These are phyloP conservation scores for Spilarctia lutea DNA, from an alignment of 2,888 invertebrate species.

Conservation along the genomic window DNA sequence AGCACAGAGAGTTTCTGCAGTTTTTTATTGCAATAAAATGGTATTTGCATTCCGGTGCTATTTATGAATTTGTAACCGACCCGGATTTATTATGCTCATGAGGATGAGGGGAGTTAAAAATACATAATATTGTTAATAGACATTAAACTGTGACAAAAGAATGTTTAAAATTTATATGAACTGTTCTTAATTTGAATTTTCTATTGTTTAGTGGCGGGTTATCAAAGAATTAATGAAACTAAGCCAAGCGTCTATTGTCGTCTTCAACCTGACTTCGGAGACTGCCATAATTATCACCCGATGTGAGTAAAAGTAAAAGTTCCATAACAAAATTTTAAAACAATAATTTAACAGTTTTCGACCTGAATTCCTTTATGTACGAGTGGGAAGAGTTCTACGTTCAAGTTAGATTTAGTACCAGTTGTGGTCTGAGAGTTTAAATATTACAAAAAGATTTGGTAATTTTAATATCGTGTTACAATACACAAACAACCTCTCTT, in stretches of 20 bases:
- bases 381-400: not conserved
- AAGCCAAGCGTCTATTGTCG: conserved; percentile 54
- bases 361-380: not conserved
- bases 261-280: conserved; percentile 69
- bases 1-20: too few species aligned
- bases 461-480: too few species aligned
- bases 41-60: too few species aligned
- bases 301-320: conserved; percentile 40
- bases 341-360: not conserved
- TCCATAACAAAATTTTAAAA: not conserved
- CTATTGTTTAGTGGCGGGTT: conserved; percentile 8
- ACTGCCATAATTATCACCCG: conserved; percentile 63
- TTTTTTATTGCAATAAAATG: too few species aligned
- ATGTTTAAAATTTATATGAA: too few species aligned
- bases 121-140: too few species aligned
- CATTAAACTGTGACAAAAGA: too few species aligned
- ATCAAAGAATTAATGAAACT: conserved; percentile 1
- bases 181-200: not conserved
- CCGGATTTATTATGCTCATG: too few species aligned
- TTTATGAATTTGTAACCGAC: too few species aligned
- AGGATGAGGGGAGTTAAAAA: too few species aligned
- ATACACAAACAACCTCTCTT: too few species aligned
- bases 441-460: not conserved
- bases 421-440: not conserved
- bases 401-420: not conserved